Conservation (phyloP, 64 coral and sea anemone genomes). For the Platygyra sinensis region DNA sequence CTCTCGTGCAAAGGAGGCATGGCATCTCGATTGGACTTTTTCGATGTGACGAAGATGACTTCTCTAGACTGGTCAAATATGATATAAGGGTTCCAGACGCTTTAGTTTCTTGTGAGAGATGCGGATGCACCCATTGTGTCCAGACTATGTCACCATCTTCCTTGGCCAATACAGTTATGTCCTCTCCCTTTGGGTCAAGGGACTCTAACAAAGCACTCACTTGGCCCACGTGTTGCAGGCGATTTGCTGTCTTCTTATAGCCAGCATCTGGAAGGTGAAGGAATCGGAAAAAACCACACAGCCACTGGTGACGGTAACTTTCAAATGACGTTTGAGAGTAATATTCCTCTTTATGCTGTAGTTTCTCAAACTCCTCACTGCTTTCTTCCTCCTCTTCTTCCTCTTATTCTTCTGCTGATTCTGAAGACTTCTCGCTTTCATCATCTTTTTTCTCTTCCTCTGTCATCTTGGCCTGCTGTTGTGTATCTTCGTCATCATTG, state of each 20-base stretch:
- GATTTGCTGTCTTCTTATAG: background rate
- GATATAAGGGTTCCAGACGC: background rate
- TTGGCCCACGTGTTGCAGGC: background rate
- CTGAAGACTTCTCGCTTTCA: too few relatives aligned
- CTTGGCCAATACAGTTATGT: background rate
- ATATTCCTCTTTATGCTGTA: background rate
- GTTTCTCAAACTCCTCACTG: too few relatives aligned
- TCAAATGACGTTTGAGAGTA: background rate
- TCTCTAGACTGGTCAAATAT: background rate
- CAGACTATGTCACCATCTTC: conserved; percentile 1
- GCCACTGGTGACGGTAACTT: background rate
- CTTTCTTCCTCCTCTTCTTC: too few relatives aligned
- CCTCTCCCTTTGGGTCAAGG: too few relatives aligned
- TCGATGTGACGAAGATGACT: too few relatives aligned
- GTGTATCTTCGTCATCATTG: too few relatives aligned
- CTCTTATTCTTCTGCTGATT: too few relatives aligned
- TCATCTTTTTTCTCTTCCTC: too few relatives aligned
- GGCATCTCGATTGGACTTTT: background rate
- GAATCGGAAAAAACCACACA: background rate
- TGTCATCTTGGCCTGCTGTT: too few relatives aligned
- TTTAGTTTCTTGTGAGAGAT: too few relatives aligned
- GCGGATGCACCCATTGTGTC: background rate
- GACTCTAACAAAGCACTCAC: background rate
- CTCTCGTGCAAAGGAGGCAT: too few relatives aligned
- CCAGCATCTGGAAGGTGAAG: background rate